These are phyloP conservation scores for Agriotes lineatus DNA, from an alignment of 2,888 invertebrate genomes.

Conservation along the genomic window DNA sequence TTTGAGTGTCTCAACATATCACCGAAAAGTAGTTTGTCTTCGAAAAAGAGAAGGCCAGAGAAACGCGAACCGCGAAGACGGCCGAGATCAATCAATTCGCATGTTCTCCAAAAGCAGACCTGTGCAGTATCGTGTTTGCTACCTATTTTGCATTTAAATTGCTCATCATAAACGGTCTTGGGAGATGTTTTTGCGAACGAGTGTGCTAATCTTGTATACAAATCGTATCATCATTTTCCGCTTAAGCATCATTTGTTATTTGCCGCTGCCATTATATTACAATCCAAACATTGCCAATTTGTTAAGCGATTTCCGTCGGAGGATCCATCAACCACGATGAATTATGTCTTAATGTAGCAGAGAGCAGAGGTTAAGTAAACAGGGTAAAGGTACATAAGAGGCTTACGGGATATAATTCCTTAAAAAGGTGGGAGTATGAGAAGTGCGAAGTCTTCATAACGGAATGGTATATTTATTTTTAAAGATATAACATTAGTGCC, in stretches of 20 bases:
- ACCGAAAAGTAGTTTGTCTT: no score
- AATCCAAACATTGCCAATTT: constrained; percentile 3
- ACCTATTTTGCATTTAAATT: constrained; percentile 17
- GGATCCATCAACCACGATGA: background rate
- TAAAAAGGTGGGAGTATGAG: background rate
- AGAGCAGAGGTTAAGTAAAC: background rate
- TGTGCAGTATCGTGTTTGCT: background rate
- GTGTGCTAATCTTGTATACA: background rate
- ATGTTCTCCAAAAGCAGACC: background rate
- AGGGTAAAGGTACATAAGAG: background rate
- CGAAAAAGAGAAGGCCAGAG: no score
- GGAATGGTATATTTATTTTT: no score
- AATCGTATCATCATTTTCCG: background rate
- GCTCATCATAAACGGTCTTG: background rate
- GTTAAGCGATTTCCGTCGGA: background rate
- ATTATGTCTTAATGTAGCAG: constrained; percentile 3
- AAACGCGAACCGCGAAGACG: no score
- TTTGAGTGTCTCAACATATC: no score
- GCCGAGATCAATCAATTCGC: no score
- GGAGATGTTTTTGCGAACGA: background rate
- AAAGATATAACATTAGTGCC: no score
- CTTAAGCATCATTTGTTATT: constrained; percentile 1
- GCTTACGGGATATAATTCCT: background rate
- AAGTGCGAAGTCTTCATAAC: no score
- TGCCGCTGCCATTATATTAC: background rate